Base-by-base conservation (phyloP, 2,797 vertebrate genomes). In the Poecile montanus region DNA sequence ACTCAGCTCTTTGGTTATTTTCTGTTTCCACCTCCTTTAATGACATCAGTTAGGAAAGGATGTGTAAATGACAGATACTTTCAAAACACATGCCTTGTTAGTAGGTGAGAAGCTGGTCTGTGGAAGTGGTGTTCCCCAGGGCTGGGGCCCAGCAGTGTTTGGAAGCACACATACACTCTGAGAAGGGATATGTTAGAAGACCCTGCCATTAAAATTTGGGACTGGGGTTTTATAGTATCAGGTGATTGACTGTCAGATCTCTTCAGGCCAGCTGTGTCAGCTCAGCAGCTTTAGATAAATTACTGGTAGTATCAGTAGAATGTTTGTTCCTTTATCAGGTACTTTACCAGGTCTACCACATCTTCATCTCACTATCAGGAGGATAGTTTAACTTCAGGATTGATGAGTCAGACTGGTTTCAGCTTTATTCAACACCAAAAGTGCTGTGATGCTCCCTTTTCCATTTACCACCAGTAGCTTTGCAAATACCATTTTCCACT, bases 131-230 rank as follows among this genome's bases (percentile, higher is more conserved):
- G 26, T 63, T 91, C 23, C 54, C 45, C 2, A 0, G 7, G 45
- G 15, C 62, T 50, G 26, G 22, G 15, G 18, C 12, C 34, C 11
- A 22, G 48, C 21, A 16, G 25, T 7, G 18, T 45, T n/a, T 42
- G 34, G 50, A 58, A 51, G 38, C 36, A 66, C 54, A n/a, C 26
- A 8, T 27, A 36, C 3, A 1, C 16, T 48, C 22, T 0, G 1
- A 61, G 34, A 54, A 66, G 8, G 34, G 9, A 25, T 53, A 21
- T 27, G 4, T 23, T 42, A 32, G 18, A 65, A 60, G 45, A 60
- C 16, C 7, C 15, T 66, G 16, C 9, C 1, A 0, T 32, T 72
- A 66, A 48, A 16, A 66, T 78, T 73, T 4, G 3, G 22, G 40
- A 18, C 22, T 61, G 34, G 40, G 8, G 11, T 73, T 60, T 61